Percentiles rank a stretch among this genome's conserved stretches.
Evolutionary conservation across 1,140 invertebrate species (phyloP).

Genomic region (Drosophila virilis): DNA sequence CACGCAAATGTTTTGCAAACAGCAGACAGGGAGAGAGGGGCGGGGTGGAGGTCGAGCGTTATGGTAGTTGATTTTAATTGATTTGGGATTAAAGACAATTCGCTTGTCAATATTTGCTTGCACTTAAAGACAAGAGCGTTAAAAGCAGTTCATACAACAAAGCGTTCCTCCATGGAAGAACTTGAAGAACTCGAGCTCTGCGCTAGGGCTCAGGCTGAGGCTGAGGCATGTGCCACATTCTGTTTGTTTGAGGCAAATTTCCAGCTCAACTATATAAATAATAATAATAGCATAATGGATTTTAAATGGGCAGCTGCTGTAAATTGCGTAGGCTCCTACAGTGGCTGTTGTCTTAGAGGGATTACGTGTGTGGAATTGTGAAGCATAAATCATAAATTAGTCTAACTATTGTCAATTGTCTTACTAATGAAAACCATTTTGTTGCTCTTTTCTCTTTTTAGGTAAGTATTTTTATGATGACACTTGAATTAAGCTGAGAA

Average conservation of each 20-base stretch:
- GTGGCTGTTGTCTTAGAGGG: neutral
- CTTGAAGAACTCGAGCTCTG: neutral
- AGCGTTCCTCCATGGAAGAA: neutral
- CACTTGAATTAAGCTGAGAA: neutral
- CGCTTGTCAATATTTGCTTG: conserved; percentile 45
- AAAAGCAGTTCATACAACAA: neutral
- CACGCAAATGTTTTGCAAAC: conserved; percentile 52
- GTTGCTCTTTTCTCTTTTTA: conserved; percentile 48
- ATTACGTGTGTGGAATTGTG: neutral
- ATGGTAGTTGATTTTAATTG: conserved; percentile 45
- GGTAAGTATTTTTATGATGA: conserved; percentile 48
- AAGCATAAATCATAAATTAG: conserved; percentile 33
- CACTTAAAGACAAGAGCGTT: conserved; percentile 7
- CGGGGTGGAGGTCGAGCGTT: neutral
- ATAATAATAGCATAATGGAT: conserved; percentile 31
- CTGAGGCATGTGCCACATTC: conserved; percentile 11
- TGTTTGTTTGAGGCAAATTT: conserved; percentile 1
- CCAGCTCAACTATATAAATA: conserved; percentile 21
- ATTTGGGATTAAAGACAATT: conserved; percentile 44
- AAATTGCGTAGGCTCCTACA: conserved; percentile 12
- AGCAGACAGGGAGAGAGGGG: neutral
- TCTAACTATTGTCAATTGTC: conserved; percentile 26
- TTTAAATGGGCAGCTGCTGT: conserved; percentile 33
- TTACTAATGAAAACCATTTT: conserved; percentile 31
- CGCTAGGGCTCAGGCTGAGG: neutral